Evolutionary conservation across 1,140 invertebrate genomes (phyloP), one percentile per base, ranked within the genome.

Genomic region (Drosophila willistoni): DNA sequence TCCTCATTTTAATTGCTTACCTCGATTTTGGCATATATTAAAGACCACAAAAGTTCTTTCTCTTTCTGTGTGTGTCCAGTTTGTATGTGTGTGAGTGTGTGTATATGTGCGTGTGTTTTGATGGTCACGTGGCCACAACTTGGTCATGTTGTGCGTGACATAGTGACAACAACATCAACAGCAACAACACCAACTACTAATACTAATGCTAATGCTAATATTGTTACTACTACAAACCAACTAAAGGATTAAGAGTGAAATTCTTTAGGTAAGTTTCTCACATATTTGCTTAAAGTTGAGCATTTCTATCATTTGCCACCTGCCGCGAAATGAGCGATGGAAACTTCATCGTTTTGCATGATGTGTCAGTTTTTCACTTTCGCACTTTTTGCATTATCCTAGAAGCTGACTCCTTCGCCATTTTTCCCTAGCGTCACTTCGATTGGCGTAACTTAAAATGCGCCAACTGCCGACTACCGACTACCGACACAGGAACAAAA

Each of bases 381-480:
- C 54, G 64, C 79, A 72, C 39, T 84, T 84, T 29, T 70, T 39
- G 64, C 79, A 72, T 36, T 47, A 55, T 17, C 25, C 25, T 41
- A 13, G 22, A 44, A 39, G 10, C 60, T 64, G 19, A 41, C 36
- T 62, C 41, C 6, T 61, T 44, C 29, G 36, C 55, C 25, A 7
- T 13, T 19, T 12, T 19, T 10, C 17, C 54, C 51, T 62, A 47
- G 55, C 63, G 74, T 78, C 17, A 51, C 44, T 51, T 51, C 82
- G 79, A 87, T 79, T 87, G 83, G 69, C 73, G 67, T 83, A 87
- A 87, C 83, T 86, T 86, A 83, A 86, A 86, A 86, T 83, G 83
- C 83, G 83, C 79, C 79, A 86, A 86, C 79, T 77, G 84, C 79
- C 77, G 84, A 77, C 84, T 86, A 77, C 79, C 77, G 84, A 77